These are phyloP conservation scores for Triops longicaudatus DNA, from an alignment of 1,140 invertebrate species.

Conservation along the genomic window DNA sequence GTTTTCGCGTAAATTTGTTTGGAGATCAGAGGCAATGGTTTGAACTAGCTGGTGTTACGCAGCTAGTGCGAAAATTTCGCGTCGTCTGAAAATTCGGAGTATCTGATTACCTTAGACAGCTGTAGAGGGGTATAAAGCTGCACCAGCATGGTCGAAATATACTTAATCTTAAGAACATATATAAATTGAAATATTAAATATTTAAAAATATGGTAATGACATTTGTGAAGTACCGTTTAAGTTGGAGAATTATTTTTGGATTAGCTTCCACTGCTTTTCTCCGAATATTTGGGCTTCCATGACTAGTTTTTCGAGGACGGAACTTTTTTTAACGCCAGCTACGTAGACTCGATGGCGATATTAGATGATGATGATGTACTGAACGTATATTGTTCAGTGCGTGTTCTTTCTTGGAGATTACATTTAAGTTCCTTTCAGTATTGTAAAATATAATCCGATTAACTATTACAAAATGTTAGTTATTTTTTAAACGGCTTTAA, in stretches of 20 bases:
- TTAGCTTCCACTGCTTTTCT: conserved; percentile 6
- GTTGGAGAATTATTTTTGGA: neutral
- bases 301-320: neutral
- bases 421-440: too few species aligned
- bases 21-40: conserved; percentile 54
- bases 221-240: conserved; percentile 19
- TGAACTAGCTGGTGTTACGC: conserved; percentile 66
- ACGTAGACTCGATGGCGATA: too few species aligned
- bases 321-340: too few species aligned
- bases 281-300: conserved; percentile 19
- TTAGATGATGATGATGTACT: too few species aligned
- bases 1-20: conserved; percentile 68
- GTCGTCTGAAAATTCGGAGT: too few species aligned
- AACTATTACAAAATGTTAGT: too few species aligned
- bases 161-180: conserved; percentile 48
- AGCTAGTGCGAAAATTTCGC: too few species aligned
- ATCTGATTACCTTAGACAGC: too few species aligned
- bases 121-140: conserved; percentile 70
- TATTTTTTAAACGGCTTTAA: too few species aligned
- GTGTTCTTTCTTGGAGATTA: too few species aligned
- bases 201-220: neutral
- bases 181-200: neutral
- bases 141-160: conserved; percentile 86
- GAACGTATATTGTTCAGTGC: too few species aligned
- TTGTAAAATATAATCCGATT: too few species aligned